Percentiles rank a stretch among this genome's conserved stretches.
phyloP scores from a whole-genome alignment of 2,113 vertebrate species.

The Saguinus imperator region DNA sequence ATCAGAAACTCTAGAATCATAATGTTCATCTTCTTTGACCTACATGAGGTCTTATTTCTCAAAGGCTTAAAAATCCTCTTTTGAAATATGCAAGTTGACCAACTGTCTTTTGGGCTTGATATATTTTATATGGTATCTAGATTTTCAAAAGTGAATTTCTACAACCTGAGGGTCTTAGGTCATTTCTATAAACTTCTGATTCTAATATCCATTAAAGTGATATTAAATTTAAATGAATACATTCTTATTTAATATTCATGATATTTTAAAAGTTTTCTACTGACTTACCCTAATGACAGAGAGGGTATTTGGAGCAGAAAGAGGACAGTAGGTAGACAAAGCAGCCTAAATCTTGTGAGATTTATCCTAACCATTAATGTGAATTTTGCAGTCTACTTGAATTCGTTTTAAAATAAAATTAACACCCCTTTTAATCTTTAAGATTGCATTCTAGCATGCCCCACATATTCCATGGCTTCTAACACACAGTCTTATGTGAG shows the following conservation, averaged over 20 bases:
- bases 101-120: neutral
- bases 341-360: neutral
- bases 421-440: neutral
- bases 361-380: neutral
- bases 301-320: fast-evolving
- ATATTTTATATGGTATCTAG: neutral
- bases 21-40: neutral
- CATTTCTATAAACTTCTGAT: conserved; percentile 7
- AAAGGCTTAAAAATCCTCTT: neutral
- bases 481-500: fast-evolving
- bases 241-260: neutral
- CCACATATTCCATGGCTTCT: neutral
- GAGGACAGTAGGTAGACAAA: neutral
- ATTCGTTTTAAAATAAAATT: conserved; percentile 25
- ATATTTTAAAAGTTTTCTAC: neutral
- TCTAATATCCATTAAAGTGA: conserved; percentile 10
- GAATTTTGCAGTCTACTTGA: neutral
- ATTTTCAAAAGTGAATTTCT: conserved; percentile 33
- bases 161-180: neutral
- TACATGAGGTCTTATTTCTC: neutral
- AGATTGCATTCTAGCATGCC: neutral
- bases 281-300: neutral
- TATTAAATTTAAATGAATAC: conserved; percentile 10
- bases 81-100: neutral
- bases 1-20: neutral